Percentiles rank a stretch among this genome's conserved stretches.
phyloP scores from a whole-genome alignment of 2,113 vertebrate species.

The Sclerurus mexicanus region DNA sequence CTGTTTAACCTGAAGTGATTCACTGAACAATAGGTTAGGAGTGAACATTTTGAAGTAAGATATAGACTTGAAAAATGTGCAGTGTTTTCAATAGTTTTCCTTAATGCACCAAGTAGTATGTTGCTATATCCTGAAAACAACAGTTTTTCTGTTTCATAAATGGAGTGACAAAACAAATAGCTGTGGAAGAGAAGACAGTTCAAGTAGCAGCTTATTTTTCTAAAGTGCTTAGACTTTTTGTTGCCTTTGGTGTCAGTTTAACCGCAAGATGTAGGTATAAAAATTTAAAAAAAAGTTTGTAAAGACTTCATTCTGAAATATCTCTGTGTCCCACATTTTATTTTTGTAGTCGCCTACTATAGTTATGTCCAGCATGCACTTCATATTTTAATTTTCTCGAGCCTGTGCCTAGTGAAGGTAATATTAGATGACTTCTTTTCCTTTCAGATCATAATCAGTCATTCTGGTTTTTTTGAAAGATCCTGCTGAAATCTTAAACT shows the following conservation, averaged over 20 bases:
- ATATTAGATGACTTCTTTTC: not conserved
- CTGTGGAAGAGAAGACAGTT: not conserved
- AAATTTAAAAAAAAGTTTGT: not conserved
- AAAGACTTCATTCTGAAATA: not conserved
- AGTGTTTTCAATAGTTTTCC: not conserved
- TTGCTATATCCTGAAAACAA: not conserved
- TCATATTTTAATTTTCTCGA: not conserved
- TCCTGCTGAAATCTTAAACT: not conserved
- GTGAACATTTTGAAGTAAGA: not conserved
- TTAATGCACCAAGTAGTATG: not conserved
- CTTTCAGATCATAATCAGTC: not conserved
- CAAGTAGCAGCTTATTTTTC: not conserved
- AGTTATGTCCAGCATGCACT: not conserved
- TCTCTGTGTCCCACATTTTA: not conserved
- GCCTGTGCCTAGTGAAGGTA: not conserved
- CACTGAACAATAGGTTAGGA: not conserved
- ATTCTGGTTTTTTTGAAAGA: not conserved
- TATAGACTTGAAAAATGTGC: not conserved
- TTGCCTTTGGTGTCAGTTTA: not conserved
- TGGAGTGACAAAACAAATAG: not conserved
- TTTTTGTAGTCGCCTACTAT: not conserved
- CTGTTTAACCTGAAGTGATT: not conserved
- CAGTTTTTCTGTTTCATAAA: not conserved
- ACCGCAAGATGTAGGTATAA: not conserved
- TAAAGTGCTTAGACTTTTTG: not conserved